Base-by-base conservation (phyloP, 2,113 vertebrate genomes). In the Perccottus glenii region DNA sequence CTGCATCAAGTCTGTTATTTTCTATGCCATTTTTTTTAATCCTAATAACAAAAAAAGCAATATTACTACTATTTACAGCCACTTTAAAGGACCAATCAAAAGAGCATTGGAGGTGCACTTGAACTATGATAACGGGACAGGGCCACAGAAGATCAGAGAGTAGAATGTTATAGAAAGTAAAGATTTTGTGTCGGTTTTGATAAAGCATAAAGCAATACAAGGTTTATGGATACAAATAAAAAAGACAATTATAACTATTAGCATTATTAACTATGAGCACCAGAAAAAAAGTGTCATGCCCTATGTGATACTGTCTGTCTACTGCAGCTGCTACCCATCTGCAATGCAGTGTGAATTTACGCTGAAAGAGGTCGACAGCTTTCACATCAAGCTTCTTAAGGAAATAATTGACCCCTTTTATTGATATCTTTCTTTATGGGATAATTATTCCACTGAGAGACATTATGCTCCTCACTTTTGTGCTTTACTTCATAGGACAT, bases 341-440 rank as follows among this genome's bases (percentile, higher is more conserved):
- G 74, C 74, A 76, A 58, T 77, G 65, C 78, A 82, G 52, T 12
- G 46, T 48, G 61, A 3, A 56, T 33, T 50, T n/a, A 35, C 7
- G 60, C 52, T 64, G 19, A 63, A 46, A 53, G 0, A 36, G 59
- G 45, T 47, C 19, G 49, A 50, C 27, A 15, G 56, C 33, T 36
- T 36, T 67, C 35, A 55, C 19, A 32, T 46, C 15, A 15, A 60
- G 53, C 9, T 58, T 67, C 62, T 3, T 58, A 50, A 66, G 9
- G 3, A 4, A 33, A 5, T 19, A 51, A 27, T 12, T n/a, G 16
- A 46, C 51, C 6, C 5, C 46, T 64, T 57, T 5, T 32, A 67
- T 5, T 32, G 38, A 16, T 6, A 27, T 64, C 48, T 63, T 8
- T 7, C 16, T 64, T 64, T 11, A 14, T 66, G 15, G 36, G 46